Base-by-base conservation (phyloP, 2,888 invertebrate species). In the Eupithecia dodoneata region DNA sequence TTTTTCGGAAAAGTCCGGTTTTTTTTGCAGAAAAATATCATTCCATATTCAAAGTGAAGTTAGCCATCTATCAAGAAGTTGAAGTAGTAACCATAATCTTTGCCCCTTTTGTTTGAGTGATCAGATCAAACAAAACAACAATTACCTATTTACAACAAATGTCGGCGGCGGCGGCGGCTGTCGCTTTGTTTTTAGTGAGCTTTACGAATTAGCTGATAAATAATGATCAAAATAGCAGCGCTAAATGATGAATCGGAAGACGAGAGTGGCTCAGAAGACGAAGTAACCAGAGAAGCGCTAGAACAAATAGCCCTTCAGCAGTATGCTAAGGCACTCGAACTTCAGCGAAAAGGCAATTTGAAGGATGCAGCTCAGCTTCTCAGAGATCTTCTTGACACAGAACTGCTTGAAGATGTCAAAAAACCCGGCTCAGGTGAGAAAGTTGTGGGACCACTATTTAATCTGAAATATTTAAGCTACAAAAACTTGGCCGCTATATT, bases 291-390 rank as follows among this genome's bases (percentile, higher is more conserved):
- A 81, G 95, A 95, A 83, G 95, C 95, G 0, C 87, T 97, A 96
- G 98, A 98, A 93, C 97, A 98, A 89, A 97, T 98, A 82, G 98
- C 97, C 0, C 94, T 97, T 72, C 96, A 97, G 73, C 96, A 97
- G 83, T 98, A 98, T 88, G 97, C 97, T 78, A 96, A 97, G 90
- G 98, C 98, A 10, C 94, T 98, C 71, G 96, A 96, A 73, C 93
- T 97, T 55, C 96, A 97, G 87, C 95, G 96, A 83, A 96, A 96
- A 84, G 96, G 96, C 12, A 96, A 97, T 81, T 90, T 95, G 73
- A 93, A 96, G 75, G 97, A 97, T 87, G 97, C 98, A 0, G 96
- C 97, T 75, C 94, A 95, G 78, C 93, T 97, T 74, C 95, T 98
- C 47, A 95, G 96, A 83, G 96, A 97, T 85, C 93, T 98, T 15